These are phyloP conservation scores for Trichomycterus rosablanca DNA, from an alignment of 2,113 vertebrate genomes.

Conservation along the genomic window DNA sequence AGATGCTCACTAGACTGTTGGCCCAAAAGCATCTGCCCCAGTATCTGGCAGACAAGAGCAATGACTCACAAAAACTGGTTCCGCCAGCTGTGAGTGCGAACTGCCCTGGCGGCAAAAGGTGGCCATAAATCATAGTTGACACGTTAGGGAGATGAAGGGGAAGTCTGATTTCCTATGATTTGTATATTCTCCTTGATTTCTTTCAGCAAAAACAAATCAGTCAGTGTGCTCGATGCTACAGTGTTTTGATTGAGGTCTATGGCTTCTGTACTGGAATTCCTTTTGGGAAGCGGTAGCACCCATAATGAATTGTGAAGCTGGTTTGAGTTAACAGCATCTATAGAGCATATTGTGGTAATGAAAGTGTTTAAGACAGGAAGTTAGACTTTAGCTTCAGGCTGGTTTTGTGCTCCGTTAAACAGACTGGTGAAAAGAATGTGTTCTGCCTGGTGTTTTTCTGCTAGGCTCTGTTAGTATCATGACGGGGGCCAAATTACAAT, in stretches of 20 bases:
- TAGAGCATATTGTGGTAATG: background rate
- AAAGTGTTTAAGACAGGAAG: background rate
- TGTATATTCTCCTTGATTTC: constrained; percentile 1
- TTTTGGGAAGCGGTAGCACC: constrained; percentile 5
- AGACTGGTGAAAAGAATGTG: background rate
- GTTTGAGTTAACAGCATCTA: background rate
- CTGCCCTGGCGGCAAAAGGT: background rate
- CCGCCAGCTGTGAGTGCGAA: background rate
- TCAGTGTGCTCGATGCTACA: background rate
- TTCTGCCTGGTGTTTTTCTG: background rate
- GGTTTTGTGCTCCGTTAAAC: background rate
- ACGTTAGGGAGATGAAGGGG: background rate
- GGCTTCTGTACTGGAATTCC: background rate
- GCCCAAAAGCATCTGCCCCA: background rate
- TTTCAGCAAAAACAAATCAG: background rate
- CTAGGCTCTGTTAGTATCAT: background rate
- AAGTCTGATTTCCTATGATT: background rate
- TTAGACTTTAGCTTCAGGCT: constrained; percentile 4
- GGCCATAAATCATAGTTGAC: background rate
- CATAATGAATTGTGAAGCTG: background rate
- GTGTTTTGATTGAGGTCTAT: background rate
- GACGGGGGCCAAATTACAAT: background rate
- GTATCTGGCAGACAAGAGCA: background rate
- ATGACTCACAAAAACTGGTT: background rate
- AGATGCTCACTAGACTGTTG: background rate